These are phyloP conservation scores for Amphipyra berbera DNA, from an alignment of 2,888 invertebrate genomes.

Conservation along the genomic window DNA sequence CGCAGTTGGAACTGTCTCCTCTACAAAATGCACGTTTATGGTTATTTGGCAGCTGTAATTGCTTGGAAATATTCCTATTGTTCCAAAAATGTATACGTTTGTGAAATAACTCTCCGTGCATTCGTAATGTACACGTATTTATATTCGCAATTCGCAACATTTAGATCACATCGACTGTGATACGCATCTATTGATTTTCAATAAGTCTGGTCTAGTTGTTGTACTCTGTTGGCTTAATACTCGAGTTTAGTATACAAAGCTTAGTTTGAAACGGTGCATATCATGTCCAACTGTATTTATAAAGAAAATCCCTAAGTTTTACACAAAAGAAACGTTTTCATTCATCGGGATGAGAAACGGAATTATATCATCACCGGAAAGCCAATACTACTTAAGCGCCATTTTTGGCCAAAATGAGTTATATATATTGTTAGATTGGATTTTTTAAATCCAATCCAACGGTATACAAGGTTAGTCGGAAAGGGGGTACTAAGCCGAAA, in stretches of 20 bases:
- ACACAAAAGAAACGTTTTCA: background rate
- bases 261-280: background rate
- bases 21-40: conserved; percentile 25
- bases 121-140: conserved; percentile 10
- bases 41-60: conserved; percentile 27
- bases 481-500: too few relatives aligned
- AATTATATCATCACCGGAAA: too few relatives aligned
- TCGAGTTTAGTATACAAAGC: background rate
- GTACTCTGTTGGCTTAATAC: conserved; percentile 25
- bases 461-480: too few relatives aligned
- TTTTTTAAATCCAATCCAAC: too few relatives aligned
- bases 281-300: too few relatives aligned
- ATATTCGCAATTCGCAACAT: conserved; percentile 18
- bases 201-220: conserved; percentile 47
- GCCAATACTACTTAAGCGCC: too few relatives aligned
- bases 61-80: conserved; percentile 16
- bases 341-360: background rate
- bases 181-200: conserved; percentile 60
- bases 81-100: conserved; percentile 5
- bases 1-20: conserved; percentile 16
- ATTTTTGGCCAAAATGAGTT: too few relatives aligned
- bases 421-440: too few relatives aligned
- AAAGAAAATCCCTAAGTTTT: too few relatives aligned
- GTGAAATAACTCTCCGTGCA: too few relatives aligned
- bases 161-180: conserved; percentile 38